Evolutionary conservation across 2,888 invertebrate species (phyloP).

Genomic region (Stegana nigrithorax): DNA sequence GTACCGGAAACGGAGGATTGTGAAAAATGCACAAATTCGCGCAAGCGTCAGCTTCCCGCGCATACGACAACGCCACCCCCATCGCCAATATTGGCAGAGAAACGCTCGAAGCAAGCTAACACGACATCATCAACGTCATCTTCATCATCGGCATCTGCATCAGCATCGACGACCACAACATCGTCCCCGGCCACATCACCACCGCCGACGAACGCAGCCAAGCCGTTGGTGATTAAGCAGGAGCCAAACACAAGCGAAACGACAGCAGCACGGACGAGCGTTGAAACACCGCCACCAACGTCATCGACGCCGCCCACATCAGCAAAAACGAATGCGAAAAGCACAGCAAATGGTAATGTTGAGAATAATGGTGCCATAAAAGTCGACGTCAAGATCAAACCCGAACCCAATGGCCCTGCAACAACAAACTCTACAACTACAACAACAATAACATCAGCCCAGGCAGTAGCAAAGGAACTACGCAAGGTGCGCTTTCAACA

Average conservation of each 20-base stretch:
- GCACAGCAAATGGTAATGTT: slow-evolving; percentile 16
- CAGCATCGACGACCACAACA: slow-evolving; percentile 52
- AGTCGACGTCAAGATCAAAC: slow-evolving; percentile 29
- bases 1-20: slow-evolving; percentile 68
- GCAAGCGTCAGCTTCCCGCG: slow-evolving; percentile 56
- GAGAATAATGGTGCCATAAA: background rate
- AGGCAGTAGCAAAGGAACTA: slow-evolving; percentile 38
- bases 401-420: slow-evolving; percentile 41
- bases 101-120: slow-evolving; percentile 40
- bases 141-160: slow-evolving; percentile 26
- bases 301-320: slow-evolving; percentile 29
- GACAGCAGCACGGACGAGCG: slow-evolving; percentile 14
- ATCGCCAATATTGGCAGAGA: slow-evolving; percentile 60
- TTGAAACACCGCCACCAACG: background rate
- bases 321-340: slow-evolving; percentile 32
- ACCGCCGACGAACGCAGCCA: slow-evolving; percentile 12
- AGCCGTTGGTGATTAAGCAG: slow-evolving; percentile 40
- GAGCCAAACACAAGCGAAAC: slow-evolving; percentile 39
- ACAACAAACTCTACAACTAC: slow-evolving; percentile 19
- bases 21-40: slow-evolving; percentile 65
- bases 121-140: background rate
- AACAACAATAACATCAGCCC: background rate
- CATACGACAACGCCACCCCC: slow-evolving; percentile 51
- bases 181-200: slow-evolving; percentile 31
- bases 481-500: slow-evolving; percentile 53